phyloP scores from a whole-genome alignment of 2,113 vertebrate species.

The Todiramphus saurophagus region DNA sequence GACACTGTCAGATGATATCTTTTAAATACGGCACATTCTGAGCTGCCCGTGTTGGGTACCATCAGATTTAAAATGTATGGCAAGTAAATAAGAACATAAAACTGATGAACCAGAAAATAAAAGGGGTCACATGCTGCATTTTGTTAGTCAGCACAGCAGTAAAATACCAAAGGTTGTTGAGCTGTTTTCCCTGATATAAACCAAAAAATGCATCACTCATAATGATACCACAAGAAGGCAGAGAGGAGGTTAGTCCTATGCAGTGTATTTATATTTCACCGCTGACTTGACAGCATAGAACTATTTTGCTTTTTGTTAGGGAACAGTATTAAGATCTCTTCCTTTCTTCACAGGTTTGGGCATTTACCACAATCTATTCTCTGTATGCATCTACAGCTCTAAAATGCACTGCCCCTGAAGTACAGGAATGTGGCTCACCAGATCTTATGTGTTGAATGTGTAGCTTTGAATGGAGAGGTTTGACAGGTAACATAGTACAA shows the following conservation, averaged over 20 bases:
- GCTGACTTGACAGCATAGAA: neutral
- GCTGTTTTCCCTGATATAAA: neutral
- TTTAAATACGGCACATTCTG: neutral
- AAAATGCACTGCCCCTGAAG: neutral
- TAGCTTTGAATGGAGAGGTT: neutral
- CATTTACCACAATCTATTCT: neutral
- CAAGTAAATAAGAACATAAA: constrained; percentile 25
- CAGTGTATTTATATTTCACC: neutral
- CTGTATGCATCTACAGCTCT: neutral
- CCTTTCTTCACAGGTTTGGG: neutral
- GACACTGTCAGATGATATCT: neutral
- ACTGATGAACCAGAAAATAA: constrained; percentile 24
- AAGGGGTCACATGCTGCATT: neutral
- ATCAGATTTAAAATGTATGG: neutral
- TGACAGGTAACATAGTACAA: neutral
- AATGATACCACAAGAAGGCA: neutral
- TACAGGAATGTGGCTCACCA: neutral
- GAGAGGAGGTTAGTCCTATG: neutral
- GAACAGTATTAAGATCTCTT: neutral
- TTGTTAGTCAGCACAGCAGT: neutral
- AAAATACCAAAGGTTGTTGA: neutral
- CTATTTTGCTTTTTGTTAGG: neutral
- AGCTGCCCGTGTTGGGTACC: neutral
- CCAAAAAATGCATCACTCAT: neutral
- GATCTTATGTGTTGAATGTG: neutral